These are phyloP conservation scores for Cyanocitta stelleri DNA, from an alignment of 2,113 vertebrate species.

Conservation along the genomic window DNA sequence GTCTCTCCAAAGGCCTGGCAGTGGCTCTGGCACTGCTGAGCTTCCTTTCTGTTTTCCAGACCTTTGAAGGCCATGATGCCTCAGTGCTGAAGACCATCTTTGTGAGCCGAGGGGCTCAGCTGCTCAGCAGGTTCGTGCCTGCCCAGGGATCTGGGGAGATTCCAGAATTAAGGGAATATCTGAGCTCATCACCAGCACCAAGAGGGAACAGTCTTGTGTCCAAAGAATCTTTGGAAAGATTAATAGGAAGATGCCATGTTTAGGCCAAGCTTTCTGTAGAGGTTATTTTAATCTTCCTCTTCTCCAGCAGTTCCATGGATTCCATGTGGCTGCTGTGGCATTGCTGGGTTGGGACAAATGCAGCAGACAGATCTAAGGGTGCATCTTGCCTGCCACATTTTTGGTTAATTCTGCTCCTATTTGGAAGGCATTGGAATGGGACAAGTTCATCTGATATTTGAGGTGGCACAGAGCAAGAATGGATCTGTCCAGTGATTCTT, in stretches of 20 bases:
- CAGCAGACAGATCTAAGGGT: neutral
- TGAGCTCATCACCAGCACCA: neutral
- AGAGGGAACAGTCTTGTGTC: too few species aligned
- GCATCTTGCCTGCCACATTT: neutral
- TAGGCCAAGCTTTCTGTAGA: neutral
- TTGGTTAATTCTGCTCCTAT: neutral
- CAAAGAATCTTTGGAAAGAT: neutral
- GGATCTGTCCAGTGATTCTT: neutral
- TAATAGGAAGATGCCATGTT: neutral
- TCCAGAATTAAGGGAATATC: neutral
- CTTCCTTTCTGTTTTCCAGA: constrained; percentile 65
- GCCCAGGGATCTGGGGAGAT: neutral
- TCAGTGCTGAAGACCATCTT: constrained; percentile 94
- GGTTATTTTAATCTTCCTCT: neutral
- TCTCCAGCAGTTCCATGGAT: neutral
- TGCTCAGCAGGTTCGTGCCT: constrained; percentile 83
- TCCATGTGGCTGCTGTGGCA: neutral
- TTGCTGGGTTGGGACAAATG: neutral
- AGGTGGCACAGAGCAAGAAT: neutral
- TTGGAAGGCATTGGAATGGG: neutral
- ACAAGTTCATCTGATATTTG: neutral
- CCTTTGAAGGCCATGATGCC: constrained; percentile 95
- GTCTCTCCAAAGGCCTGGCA: neutral
- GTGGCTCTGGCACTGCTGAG: neutral
- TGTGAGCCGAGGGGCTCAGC: constrained; percentile 87